Evolutionary conservation across 2,113 vertebrate species (phyloP).

Genomic region (Silurus glanis): DNA sequence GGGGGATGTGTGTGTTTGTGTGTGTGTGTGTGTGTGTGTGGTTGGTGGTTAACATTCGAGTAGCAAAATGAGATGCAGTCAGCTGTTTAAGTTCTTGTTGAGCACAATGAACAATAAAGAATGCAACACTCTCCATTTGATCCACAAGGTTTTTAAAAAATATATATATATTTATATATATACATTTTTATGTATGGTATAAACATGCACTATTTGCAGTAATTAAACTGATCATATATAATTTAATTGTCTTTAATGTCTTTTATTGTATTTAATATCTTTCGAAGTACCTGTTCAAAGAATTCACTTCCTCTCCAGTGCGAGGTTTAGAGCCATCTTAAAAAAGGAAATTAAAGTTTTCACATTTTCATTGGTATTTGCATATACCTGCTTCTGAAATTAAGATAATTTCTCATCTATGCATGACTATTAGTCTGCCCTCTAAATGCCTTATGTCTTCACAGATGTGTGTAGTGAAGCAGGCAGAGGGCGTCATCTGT

Average conservation of each 20-base stretch:
- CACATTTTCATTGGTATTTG: neutral
- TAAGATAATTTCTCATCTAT: neutral
- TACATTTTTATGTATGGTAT: too few species aligned
- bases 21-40: slow-evolving; percentile 35
- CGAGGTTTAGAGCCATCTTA: neutral
- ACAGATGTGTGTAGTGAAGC: neutral
- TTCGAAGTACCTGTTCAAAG: neutral
- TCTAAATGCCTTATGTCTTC: neutral
- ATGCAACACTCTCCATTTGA: neutral
- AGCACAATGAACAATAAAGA: slow-evolving; percentile 40
- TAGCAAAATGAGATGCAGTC: slow-evolving; percentile 24
- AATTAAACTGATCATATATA: neutral
- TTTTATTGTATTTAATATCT: neutral
- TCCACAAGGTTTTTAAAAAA: neutral
- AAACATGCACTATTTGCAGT: too few species aligned
- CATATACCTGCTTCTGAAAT: neutral
- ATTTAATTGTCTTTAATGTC: neutral
- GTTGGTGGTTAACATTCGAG: slow-evolving; percentile 31
- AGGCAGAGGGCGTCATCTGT: neutral
- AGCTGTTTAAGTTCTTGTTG: slow-evolving; percentile 52
- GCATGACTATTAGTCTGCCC: neutral
- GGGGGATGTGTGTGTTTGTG: neutral
- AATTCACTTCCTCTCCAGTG: neutral
- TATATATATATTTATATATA: neutral
- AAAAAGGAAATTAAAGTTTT: too few species aligned